A percentile compares a stretch with the other conserved stretches of the same genome.
Conservation (phyloP, 92 coral and sea anemone genomes). For the Diadumene lineata region DNA sequence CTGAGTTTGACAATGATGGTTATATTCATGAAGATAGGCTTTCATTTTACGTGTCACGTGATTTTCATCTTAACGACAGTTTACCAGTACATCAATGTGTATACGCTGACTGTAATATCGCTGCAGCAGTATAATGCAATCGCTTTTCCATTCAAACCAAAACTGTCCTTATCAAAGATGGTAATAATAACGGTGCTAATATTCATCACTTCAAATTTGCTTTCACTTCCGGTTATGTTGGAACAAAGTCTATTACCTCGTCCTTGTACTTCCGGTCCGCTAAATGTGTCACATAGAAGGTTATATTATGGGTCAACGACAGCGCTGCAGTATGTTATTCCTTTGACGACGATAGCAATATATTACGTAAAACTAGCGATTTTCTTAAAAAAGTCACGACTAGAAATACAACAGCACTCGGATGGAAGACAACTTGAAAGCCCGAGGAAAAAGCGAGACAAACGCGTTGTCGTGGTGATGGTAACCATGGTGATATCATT, state of each 20-base stretch:
- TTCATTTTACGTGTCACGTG: slow-evolving; percentile 8
- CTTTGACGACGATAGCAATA: background rate
- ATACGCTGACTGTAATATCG: slow-evolving; percentile 23
- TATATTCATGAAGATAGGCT: slow-evolving; percentile 1
- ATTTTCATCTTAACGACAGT: slow-evolving; percentile 10
- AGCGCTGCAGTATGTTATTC: slow-evolving; percentile 11
- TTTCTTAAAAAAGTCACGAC: slow-evolving; percentile 20
- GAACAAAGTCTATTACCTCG: background rate
- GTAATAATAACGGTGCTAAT: background rate
- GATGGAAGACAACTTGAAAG: slow-evolving; percentile 9
- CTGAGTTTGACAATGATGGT: slow-evolving; percentile 17
- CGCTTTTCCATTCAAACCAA: slow-evolving; percentile 15
- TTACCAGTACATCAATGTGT: slow-evolving; percentile 16
- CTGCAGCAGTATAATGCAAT: slow-evolving; percentile 35
- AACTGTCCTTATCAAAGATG: slow-evolving; percentile 6
- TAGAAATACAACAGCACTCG: slow-evolving; percentile 21
- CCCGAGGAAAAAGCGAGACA: slow-evolving; percentile 33
- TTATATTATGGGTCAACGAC: slow-evolving; percentile 1
- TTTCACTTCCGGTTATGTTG: slow-evolving; percentile 3
- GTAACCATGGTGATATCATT: slow-evolving; percentile 38
- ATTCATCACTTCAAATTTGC: slow-evolving; percentile 7
- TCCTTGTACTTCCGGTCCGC: slow-evolving; percentile 1
- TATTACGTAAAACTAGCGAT: slow-evolving; percentile 15
- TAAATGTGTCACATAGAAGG: background rate
- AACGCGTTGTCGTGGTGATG: slow-evolving; percentile 38